A percentile compares a stretch with the other conserved stretches of the same genome.
phyloP scores from a whole-genome alignment of 2,113 vertebrate species.

The Lates calcarifer region DNA sequence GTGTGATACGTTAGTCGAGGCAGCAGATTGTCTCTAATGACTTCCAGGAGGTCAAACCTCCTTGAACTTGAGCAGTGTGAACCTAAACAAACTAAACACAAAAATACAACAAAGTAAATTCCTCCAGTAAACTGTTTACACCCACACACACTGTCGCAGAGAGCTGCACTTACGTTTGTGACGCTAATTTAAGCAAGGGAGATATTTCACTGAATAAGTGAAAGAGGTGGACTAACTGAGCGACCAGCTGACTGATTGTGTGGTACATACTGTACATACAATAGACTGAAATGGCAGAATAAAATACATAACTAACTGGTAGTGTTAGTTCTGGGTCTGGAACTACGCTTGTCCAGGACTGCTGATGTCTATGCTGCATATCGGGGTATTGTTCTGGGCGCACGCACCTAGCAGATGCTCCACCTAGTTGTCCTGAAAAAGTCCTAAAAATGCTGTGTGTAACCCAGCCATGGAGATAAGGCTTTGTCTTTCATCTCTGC shows the following conservation, averaged over 20 bases:
- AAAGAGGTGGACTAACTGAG: too few relatives aligned
- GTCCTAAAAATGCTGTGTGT: not conserved
- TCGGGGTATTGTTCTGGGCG: not conserved
- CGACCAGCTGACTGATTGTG: too few relatives aligned
- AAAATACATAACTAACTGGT: too few relatives aligned
- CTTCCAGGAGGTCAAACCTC: conserved; percentile 21
- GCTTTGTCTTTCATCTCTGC: conserved; percentile 61
- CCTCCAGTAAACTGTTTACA: not conserved
- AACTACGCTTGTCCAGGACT: not conserved
- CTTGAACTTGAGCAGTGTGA: conserved; percentile 27
- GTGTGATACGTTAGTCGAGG: not conserved
- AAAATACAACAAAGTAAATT: conserved; percentile 3
- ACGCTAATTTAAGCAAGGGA: not conserved
- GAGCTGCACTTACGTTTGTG: not conserved
- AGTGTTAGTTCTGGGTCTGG: not conserved
- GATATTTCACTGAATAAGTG: not conserved
- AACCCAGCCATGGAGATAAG: not conserved
- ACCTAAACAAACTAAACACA: conserved; percentile 39
- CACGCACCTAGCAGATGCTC: not conserved
- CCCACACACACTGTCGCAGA: not conserved
- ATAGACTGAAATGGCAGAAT: too few relatives aligned
- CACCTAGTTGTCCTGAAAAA: conserved; percentile 22
- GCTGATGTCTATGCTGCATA: not conserved
- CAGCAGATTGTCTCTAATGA: not conserved
- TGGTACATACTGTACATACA: too few relatives aligned